Conservation (phyloP, 1,140 invertebrate species). For the Zophobas morio region DNA sequence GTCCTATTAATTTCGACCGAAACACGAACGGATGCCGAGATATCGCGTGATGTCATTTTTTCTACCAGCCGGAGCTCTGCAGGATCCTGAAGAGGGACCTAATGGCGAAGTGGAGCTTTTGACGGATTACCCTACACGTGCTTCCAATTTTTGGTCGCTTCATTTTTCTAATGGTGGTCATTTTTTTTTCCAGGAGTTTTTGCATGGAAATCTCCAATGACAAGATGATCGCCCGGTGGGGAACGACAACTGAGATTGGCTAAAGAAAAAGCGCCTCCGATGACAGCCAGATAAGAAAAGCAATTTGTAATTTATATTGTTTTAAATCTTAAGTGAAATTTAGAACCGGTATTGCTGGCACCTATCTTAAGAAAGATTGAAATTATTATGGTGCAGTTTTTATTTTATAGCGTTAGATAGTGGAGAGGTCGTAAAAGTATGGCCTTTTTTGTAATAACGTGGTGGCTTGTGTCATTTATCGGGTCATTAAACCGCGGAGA, state of each 20-base stretch:
- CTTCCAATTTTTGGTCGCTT: no score
- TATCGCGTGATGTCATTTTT: constrained; percentile 4
- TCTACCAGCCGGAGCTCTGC: background rate
- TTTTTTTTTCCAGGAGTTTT: no score
- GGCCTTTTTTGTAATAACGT: no score
- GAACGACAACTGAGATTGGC: background rate
- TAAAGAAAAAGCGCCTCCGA: background rate
- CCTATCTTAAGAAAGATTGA: background rate
- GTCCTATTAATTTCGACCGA: background rate
- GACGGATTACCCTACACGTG: no score
- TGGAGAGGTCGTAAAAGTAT: background rate
- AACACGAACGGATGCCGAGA: constrained; percentile 5
- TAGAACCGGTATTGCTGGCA: background rate
- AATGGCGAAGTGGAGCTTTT: background rate
- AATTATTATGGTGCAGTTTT: background rate
- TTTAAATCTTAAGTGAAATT: background rate
- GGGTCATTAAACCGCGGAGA: no score
- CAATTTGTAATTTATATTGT: background rate
- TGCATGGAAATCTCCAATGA: background rate
- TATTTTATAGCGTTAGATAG: background rate
- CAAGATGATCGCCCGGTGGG: background rate
- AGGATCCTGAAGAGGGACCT: background rate
- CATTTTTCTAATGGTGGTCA: no score
- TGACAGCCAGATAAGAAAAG: background rate
- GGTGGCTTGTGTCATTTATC: no score